Evolutionary conservation across 2,888 invertebrate genomes (phyloP).

Genomic region (Crematogaster levior): DNA sequence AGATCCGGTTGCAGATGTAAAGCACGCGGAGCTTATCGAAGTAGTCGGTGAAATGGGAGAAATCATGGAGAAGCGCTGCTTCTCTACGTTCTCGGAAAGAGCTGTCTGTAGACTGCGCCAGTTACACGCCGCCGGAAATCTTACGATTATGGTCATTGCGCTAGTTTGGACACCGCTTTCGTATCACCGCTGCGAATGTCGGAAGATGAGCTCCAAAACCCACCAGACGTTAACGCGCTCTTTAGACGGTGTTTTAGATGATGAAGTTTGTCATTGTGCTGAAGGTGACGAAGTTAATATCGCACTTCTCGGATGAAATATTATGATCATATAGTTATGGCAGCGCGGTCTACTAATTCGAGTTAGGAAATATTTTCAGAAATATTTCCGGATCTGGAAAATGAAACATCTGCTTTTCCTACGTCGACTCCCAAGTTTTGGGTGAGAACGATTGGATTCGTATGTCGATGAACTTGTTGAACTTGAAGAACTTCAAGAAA

Average conservation of each 20-base stretch:
- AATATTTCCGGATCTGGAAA: conserved; percentile 2
- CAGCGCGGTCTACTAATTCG: neutral
- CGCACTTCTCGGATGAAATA: conserved; percentile 20
- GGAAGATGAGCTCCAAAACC: neutral
- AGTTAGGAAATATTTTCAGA: conserved; percentile 2
- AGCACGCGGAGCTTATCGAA: conserved; percentile 34
- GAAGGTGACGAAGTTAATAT: conserved; percentile 50
- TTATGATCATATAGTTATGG: neutral
- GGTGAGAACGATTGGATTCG: neutral
- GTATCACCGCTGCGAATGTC: neutral
- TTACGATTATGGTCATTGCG: conserved; percentile 42
- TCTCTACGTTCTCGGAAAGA: neutral
- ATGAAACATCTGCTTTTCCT: conserved; percentile 8
- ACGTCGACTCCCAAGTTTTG: neutral
- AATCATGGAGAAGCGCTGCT: neutral
- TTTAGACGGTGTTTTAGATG: conserved; percentile 5
- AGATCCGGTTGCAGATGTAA: neutral
- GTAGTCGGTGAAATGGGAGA: conserved; percentile 4
- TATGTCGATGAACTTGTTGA: conserved; percentile 38
- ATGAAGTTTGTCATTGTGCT: conserved; percentile 33
- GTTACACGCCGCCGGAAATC: neutral
- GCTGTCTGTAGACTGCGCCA: neutral
- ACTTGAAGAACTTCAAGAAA: conserved; percentile 36
- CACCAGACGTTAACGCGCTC: neutral
- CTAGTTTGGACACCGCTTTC: conserved; percentile 33